Evolutionary conservation across 1,140 invertebrate genomes (phyloP).

Genomic region (Matsumurasca onukii): DNA sequence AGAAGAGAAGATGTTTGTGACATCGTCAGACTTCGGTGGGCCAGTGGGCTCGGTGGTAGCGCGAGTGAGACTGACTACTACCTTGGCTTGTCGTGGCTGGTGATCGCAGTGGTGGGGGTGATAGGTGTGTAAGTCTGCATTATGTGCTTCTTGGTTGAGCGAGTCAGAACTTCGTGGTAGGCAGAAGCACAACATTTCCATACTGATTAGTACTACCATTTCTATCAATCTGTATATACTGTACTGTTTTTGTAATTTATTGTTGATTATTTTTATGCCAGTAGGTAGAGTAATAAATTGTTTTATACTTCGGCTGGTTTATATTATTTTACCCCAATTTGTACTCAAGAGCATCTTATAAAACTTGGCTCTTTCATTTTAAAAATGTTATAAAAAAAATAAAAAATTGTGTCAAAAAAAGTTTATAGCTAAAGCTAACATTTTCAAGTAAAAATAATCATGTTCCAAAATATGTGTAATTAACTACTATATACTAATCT

Average conservation of each 20-base stretch:
- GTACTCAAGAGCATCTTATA: too few species aligned
- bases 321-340: too few species aligned
- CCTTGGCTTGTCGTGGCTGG: slow-evolving; percentile 80
- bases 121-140: slow-evolving; percentile 75
- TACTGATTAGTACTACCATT: slow-evolving; percentile 51
- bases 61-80: slow-evolving; percentile 78
- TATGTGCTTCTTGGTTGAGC: slow-evolving; percentile 80
- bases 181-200: slow-evolving; percentile 85
- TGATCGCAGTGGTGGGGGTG: slow-evolving; percentile 73
- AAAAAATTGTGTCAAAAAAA: too few species aligned
- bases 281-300: too few species aligned
- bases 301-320: too few species aligned
- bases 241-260: background rate
- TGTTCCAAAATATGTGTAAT: too few species aligned
- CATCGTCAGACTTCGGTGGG: slow-evolving; percentile 74
- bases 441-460: too few species aligned
- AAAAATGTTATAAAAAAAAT: too few species aligned
- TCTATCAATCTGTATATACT: background rate
- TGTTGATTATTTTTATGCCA: too few species aligned
- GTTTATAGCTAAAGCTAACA: too few species aligned
- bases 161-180: slow-evolving; percentile 84
- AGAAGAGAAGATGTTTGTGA: slow-evolving; percentile 64
- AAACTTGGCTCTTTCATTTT: too few species aligned
- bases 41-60: slow-evolving; percentile 72
- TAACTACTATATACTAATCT: too few species aligned